A percentile compares a stretch with the other conserved stretches of the same genome.
phyloP scores from a whole-genome alignment of 2,888 invertebrate genomes.

The Rhyacophila evoluta region DNA sequence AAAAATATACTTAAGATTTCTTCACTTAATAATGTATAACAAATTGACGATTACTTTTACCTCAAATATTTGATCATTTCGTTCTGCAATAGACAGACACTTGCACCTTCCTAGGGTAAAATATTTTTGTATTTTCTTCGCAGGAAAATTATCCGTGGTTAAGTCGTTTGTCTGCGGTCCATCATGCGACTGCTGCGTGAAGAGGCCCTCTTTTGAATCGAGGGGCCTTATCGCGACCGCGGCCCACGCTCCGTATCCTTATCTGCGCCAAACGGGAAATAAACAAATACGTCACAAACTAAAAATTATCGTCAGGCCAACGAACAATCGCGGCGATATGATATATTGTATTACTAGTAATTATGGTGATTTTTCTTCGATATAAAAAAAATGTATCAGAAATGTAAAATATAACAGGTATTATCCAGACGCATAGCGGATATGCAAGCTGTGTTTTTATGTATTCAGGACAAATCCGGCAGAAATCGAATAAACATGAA shows the following conservation, averaged over 20 bases:
- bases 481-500: neutral
- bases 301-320: constrained; percentile 17
- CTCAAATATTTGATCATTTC: neutral
- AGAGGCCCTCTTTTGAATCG: constrained; percentile 1
- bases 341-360: neutral
- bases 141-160: neutral
- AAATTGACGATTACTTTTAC: neutral
- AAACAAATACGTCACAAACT: constrained; percentile 42
- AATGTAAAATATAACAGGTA: neutral
- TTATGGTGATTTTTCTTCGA: constrained; percentile 25
- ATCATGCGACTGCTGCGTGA: constrained; percentile 18
- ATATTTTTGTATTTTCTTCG: neutral
- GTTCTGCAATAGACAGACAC: constrained; percentile 1
- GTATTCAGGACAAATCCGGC: neutral
- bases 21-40: neutral
- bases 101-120: neutral
- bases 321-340: neutral
- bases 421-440: neutral
- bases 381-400: neutral
- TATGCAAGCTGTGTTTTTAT: neutral
- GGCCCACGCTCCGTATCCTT: constrained; percentile 31
- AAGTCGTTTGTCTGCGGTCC: neutral
- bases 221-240: constrained; percentile 20
- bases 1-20: neutral
- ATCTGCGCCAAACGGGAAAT: constrained; percentile 43